Conservation (phyloP, 2,888 invertebrate species). For the Listrodromus nycthemerus region DNA sequence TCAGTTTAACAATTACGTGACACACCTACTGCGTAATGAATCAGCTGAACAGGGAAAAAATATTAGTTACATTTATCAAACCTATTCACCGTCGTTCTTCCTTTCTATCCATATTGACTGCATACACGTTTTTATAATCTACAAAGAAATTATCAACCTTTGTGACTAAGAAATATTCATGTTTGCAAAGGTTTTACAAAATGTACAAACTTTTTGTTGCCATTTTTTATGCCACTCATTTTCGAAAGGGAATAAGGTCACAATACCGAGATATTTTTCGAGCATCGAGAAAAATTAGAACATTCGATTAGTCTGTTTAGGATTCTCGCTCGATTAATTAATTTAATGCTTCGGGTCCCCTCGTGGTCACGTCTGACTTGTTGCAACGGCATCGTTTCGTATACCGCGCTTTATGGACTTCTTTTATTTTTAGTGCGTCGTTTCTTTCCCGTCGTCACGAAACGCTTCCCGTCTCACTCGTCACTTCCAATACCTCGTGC, state of each 20-base stretch:
- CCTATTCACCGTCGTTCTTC: not conserved
- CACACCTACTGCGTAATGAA: not conserved
- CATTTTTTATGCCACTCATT: not conserved
- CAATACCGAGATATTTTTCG: slow-evolving; percentile 17
- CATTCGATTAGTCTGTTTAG: not conserved
- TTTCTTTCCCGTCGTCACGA: not conserved
- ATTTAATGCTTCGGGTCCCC: slow-evolving; percentile 61
- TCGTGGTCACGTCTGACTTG: not conserved
- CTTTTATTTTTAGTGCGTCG: not conserved
- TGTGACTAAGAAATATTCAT: not conserved
- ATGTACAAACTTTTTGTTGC: not conserved
- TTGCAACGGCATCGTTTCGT: slow-evolving; percentile 14
- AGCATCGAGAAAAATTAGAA: not conserved
- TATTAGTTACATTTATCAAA: not conserved
- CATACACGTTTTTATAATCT: not conserved
- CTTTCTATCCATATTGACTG: not conserved
- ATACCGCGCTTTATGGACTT: slow-evolving; percentile 4
- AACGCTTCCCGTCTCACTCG: slow-evolving; percentile 59
- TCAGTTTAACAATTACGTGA: not conserved
- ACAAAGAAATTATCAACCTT: not conserved
- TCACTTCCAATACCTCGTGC: slow-evolving; percentile 42
- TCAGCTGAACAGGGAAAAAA: not conserved
- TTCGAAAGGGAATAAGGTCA: not conserved
- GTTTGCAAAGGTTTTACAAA: not conserved
- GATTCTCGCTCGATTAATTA: slow-evolving; percentile 57